Conservation (phyloP, 2,113 vertebrate species). For the Upupa epops region DNA sequence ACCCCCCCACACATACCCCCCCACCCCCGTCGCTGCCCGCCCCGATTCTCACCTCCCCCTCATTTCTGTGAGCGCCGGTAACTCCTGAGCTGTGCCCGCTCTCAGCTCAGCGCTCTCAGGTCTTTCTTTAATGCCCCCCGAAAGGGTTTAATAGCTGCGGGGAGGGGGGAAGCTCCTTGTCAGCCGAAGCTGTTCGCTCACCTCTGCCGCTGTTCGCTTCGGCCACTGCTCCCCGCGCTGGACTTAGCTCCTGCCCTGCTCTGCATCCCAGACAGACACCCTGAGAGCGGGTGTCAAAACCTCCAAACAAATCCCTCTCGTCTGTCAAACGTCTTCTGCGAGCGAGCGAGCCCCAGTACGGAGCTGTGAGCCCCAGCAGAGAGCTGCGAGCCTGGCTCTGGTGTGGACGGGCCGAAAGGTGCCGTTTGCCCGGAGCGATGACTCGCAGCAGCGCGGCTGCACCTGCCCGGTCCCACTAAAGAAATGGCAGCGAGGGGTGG, state of each 20-base stretch:
- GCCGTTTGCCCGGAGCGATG: slow-evolving; percentile 80
- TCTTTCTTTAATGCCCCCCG: neutral
- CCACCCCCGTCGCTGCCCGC: no score
- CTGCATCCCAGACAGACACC: neutral
- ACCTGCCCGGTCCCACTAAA: slow-evolving; percentile 79
- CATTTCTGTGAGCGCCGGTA: no score
- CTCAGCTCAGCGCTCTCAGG: neutral
- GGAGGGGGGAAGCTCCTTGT: neutral
- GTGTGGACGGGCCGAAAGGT: slow-evolving; percentile 35
- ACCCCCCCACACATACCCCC: no score
- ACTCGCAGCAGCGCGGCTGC: slow-evolving; percentile 85
- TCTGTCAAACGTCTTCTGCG: neutral
- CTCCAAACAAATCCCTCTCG: neutral
- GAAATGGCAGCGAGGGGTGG: slow-evolving; percentile 71
- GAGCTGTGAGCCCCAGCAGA: neutral
- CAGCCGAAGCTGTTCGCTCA: neutral
- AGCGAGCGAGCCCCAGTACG: neutral
- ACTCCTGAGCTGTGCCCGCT: neutral
- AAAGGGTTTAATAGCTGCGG: neutral
- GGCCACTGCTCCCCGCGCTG: neutral
- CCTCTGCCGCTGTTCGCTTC: neutral
- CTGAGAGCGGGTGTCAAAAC: neutral
- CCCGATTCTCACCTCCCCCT: no score
- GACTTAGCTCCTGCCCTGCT: neutral
- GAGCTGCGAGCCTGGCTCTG: neutral